Conservation (phyloP, 2,113 vertebrate genomes). For the Anarrhichthys ocellatus region DNA sequence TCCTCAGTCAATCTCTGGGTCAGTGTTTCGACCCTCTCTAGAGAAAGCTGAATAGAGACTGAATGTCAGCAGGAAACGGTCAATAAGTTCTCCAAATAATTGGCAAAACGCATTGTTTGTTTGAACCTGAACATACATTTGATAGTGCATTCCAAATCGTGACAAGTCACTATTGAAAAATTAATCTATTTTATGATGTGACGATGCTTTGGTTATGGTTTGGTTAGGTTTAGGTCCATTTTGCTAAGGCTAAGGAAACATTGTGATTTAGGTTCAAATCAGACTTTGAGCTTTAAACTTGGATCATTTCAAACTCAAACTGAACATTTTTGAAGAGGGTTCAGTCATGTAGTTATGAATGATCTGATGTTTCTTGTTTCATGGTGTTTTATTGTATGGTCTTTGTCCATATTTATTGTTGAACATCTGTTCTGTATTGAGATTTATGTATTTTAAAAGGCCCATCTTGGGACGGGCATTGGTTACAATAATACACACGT, state of each 20-base stretch:
- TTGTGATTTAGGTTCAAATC: background rate
- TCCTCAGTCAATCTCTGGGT: background rate
- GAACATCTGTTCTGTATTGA: background rate
- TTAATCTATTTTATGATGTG: rapidly evolving
- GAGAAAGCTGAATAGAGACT: background rate
- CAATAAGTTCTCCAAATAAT: background rate
- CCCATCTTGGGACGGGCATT: background rate
- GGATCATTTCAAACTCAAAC: background rate
- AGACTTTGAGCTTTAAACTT: background rate
- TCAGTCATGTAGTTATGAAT: background rate
- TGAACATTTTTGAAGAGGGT: background rate
- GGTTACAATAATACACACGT: background rate
- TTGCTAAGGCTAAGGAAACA: background rate
- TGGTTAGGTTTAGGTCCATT: background rate
- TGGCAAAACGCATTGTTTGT: background rate
- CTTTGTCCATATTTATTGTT: background rate
- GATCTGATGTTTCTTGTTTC: background rate
- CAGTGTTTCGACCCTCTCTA: background rate
- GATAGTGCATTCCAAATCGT: background rate
- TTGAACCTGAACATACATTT: background rate
- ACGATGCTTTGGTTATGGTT: background rate
- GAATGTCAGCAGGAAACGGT: background rate
- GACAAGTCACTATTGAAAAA: background rate
- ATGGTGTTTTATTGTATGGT: background rate
- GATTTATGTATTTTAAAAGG: background rate